A percentile compares a stretch with the other conserved stretches of the same genome.
Evolutionary conservation across 2,113 vertebrate species (phyloP).

Genomic region (Hippocampus mohnikei): DNA sequence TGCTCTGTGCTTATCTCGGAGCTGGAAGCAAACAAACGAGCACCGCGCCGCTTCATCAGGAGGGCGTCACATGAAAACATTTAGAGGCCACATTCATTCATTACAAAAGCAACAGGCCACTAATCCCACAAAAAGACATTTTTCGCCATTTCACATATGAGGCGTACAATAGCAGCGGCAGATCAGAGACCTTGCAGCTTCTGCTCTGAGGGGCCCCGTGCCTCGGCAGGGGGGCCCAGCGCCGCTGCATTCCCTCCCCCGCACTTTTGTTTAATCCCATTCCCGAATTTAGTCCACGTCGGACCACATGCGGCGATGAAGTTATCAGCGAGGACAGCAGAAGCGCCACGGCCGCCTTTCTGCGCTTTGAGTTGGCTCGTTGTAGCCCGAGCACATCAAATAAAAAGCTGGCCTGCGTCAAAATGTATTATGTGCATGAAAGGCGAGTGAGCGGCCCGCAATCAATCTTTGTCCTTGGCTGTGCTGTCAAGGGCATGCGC

Average conservation of each 20-base stretch:
- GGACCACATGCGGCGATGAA: slow-evolving; percentile 97
- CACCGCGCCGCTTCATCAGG: slow-evolving; percentile 32
- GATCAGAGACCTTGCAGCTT: slow-evolving; percentile 91
- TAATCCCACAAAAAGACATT: slow-evolving; percentile 90
- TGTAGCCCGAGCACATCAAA: slow-evolving; percentile 91
- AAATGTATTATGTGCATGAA: slow-evolving; percentile 99
- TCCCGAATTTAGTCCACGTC: slow-evolving; percentile 86
- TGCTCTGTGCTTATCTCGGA: slow-evolving; percentile 1
- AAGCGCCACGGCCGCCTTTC: slow-evolving; percentile 65
- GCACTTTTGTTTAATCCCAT: slow-evolving; percentile 84
- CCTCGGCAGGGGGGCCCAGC: slow-evolving; percentile 85
- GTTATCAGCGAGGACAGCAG: slow-evolving; percentile 94
- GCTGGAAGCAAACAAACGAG: slow-evolving; percentile 47
- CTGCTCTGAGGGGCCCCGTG: slow-evolving; percentile 78
- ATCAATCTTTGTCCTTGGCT: slow-evolving; percentile 86
- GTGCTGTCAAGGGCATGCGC: slow-evolving; percentile 85
- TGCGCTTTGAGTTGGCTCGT: slow-evolving; percentile 83
- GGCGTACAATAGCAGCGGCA: slow-evolving; percentile 91
- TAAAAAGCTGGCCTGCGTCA: slow-evolving; percentile 81
- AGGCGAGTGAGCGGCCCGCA: slow-evolving; percentile 92
- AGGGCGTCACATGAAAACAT: slow-evolving; percentile 58
- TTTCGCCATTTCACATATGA: slow-evolving; percentile 76
- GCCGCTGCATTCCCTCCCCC: slow-evolving; percentile 81
- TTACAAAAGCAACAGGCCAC: slow-evolving; percentile 87
- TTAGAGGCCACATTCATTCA: slow-evolving; percentile 84